Conservation (phyloP, 2,797 vertebrate species). For the Geotrypetes seraphini region DNA sequence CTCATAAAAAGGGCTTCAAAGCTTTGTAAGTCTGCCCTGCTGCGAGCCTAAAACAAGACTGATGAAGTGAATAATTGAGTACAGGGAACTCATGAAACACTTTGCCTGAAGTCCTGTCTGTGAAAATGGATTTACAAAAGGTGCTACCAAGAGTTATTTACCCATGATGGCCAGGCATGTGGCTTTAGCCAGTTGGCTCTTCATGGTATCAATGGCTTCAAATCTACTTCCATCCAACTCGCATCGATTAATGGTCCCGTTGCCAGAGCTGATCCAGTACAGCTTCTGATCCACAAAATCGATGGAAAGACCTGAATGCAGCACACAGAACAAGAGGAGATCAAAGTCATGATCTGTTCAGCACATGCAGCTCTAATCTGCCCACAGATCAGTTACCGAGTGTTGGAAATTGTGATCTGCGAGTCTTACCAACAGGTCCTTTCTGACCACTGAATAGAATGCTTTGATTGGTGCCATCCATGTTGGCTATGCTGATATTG, state of each 20-base stretch:
- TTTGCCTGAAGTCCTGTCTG: accelerated
- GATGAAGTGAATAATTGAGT: neutral
- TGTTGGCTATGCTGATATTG: conserved; percentile 89
- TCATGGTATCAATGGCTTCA: conserved; percentile 66
- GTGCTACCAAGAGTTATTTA: too few species aligned
- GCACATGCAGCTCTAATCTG: too few species aligned
- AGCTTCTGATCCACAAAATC: conserved; percentile 78
- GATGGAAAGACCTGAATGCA: conserved; percentile 74
- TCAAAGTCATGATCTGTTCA: too few species aligned
- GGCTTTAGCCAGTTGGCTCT: conserved; percentile 79
- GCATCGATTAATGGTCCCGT: conserved; percentile 80
- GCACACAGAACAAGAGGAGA: neutral
- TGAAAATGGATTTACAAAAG: too few species aligned
- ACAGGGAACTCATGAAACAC: accelerated
- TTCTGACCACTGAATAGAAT: conserved; percentile 80
- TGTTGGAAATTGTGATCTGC: too few species aligned
- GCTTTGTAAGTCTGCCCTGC: too few species aligned
- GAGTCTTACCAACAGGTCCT: conserved; percentile 76
- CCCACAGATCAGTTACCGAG: too few species aligned
- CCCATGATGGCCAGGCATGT: conserved; percentile 93
- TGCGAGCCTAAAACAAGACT: too few species aligned
- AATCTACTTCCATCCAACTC: conserved; percentile 72
- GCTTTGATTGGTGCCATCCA: conserved; percentile 79
- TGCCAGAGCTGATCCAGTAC: conserved; percentile 94
- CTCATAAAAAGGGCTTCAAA: too few species aligned